Evolutionary conservation across 2,797 vertebrate genomes (phyloP), one percentile per base, ranked within the genome.

Genomic region (Falco berigora): DNA sequence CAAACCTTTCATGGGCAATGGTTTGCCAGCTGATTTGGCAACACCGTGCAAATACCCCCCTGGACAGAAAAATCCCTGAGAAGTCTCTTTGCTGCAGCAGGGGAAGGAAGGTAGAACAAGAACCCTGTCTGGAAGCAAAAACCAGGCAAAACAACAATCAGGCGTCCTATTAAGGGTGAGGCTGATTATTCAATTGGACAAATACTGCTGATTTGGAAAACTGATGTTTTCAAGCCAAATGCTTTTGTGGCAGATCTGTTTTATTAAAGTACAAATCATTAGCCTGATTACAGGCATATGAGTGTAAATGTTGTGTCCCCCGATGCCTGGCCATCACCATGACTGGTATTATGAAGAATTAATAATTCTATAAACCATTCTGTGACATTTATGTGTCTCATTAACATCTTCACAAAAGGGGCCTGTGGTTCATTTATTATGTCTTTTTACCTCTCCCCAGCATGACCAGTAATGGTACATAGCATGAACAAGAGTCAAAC

Each of bases 171-270:
- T 91, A 74, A 94, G 49, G 25, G 34, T 71, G 42, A 89, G 25
- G 16, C 40, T 77, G 52, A 88, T 91, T 93, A 91, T 91, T 92
- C 84, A 83, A 34, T 85, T 67, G 61, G 92, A 91, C 36, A 96
- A 79, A 88, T 74, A 89, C 30, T 71, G 52, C 83, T 58, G 52
- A 67, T 32, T 55, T 89, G 78, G 68, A 92, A 95, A 94, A 82
- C 56, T 6, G 19, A 59, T 38, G 23, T 46, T 92, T 92, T 75
- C 67, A 91, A 93, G 73, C 46, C 81, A 89, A 95, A 77, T 64
- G 49, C 61, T 19, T 94, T 86, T 47, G 78, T 92, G 75, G n/a
- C 74, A 67, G 30, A 72, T 64, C 64, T 4, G 21, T 85, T 93
- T 93, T 38, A 83, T 25, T 49, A 36, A 87, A 82, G 68, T 56